These are phyloP conservation scores for Hyphantria cunea DNA, from an alignment of 1,140 invertebrate species.

Conservation along the genomic window DNA sequence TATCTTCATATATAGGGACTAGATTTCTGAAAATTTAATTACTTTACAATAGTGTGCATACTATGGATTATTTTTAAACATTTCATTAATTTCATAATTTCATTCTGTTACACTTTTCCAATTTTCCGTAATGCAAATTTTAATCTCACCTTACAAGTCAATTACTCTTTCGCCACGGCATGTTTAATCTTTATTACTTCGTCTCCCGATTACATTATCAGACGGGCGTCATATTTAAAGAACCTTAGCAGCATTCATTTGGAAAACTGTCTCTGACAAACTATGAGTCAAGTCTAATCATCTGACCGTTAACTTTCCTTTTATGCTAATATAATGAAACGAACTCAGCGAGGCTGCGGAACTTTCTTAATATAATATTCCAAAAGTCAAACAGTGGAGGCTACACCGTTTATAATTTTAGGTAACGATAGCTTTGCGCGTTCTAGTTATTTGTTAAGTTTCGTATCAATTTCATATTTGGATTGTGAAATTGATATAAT, in stretches of 20 bases:
- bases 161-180: no score
- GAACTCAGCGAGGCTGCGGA: conserved; percentile 25
- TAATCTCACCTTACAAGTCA: no score
- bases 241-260: conserved; percentile 26
- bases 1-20: no score
- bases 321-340: conserved; percentile 41
- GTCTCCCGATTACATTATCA: conserved; percentile 4
- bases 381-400: conserved; percentile 37
- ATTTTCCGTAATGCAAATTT: no score
- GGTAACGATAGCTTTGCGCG: conserved; percentile 17
- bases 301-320: conserved; percentile 39
- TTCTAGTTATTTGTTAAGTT: conserved; percentile 26
- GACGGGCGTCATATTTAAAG: conserved; percentile 19
- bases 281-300: conserved; percentile 32
- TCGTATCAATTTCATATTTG: conserved; percentile 16
- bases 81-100: no score
- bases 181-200: no score
- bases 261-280: conserved; percentile 18
- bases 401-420: conserved; percentile 26
- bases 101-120: no score
- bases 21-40: no score
- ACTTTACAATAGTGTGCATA: no score
- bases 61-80: no score
- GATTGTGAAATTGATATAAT: conserved; percentile 5
- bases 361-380: conserved; percentile 49